Conservation (phyloP, 2,888 invertebrate genomes). For the Calameuta pallipes region DNA sequence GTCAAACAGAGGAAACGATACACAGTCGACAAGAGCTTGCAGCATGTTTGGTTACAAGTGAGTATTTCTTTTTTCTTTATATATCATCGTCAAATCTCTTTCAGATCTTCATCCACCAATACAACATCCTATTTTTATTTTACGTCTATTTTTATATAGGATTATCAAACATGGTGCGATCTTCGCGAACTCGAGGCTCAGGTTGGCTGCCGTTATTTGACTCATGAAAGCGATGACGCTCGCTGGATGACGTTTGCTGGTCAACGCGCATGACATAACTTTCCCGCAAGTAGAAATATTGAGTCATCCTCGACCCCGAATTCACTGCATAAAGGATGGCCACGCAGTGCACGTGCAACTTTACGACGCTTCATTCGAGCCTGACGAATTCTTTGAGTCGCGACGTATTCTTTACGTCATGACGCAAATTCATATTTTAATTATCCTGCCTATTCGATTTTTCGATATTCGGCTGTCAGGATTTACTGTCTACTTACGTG, state of each 20-base stretch:
- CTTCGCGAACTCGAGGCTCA: constrained; percentile 84
- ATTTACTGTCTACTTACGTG: not conserved
- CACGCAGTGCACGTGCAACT: constrained; percentile 63
- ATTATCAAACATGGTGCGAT: constrained; percentile 95
- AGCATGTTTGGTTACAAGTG: constrained; percentile 96
- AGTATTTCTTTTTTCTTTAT: constrained; percentile 27
- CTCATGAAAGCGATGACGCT: constrained; percentile 93
- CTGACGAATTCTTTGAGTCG: constrained; percentile 38
- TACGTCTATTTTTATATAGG: constrained; percentile 69
- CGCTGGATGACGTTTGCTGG: constrained; percentile 77
- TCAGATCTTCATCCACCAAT: not conserved
- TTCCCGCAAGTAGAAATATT: constrained; percentile 46
- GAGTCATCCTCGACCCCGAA: constrained; percentile 65
- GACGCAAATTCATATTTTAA: not conserved
- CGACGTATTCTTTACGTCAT: not conserved
- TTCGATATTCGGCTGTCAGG: not conserved
- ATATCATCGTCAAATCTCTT: not conserved
- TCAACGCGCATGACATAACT: constrained; percentile 60
- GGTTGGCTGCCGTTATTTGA: constrained; percentile 84
- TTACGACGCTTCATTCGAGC: constrained; percentile 62
- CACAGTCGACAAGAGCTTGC: constrained; percentile 95
- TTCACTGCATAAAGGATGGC: constrained; percentile 66
- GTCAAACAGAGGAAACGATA: constrained; percentile 95
- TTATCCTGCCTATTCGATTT: not conserved
- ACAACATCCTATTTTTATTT: not conserved